Base-by-base conservation (phyloP, 2,888 invertebrate species). In the Matsumyia berberina region DNA sequence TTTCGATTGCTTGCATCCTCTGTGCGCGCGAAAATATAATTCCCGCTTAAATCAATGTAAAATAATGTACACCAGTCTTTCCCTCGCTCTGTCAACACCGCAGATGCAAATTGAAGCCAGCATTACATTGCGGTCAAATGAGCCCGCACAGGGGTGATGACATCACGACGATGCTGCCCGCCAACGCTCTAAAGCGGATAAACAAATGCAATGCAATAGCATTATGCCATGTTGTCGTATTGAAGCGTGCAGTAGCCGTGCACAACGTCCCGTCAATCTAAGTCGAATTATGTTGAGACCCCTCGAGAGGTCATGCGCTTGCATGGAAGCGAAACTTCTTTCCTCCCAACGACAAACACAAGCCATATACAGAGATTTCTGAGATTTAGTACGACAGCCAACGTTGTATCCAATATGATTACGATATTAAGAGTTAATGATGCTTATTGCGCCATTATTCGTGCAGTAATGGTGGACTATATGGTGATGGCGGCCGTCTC, bases 401-500 rank as follows among this genome's bases (percentile, higher is more conserved):
- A 70, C 70, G 64, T 60, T 17, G 57, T 64, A 76, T 64, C 58
- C 76, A 60, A 82, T 70, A 64, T 60, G 70, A 77, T 82, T 82
- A 60, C 69, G 46, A 64, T 66, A 66, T 66, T 82, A 72, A 66
- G 70, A 82, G 70, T 66, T 82, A 82, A 82, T 77, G 76, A 60
- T 58, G 64, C 42, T 64, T 70, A 76, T 82, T 82, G 82, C 82
- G 77, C 66, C 82, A 82, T 60, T 82, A 58, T 82, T 77, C 77
- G 77, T 77, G 77, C 31, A 64, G 15, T 66, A 66, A 72, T 66
- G 58, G n/a, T n/a, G n/a, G n/a, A n/a, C n/a, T n/a, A n/a, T 79
- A 79, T 66, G 79, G 79, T 44, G 35, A 79, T 58, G 58, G 33
- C 11, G 55, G 62, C 12, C 19, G 33, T n/a, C n/a, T 49, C 12